Evolutionary conservation across 2,888 invertebrate genomes (phyloP), one percentile per base, ranked within the genome.

Genomic region (Allacma fusca): DNA sequence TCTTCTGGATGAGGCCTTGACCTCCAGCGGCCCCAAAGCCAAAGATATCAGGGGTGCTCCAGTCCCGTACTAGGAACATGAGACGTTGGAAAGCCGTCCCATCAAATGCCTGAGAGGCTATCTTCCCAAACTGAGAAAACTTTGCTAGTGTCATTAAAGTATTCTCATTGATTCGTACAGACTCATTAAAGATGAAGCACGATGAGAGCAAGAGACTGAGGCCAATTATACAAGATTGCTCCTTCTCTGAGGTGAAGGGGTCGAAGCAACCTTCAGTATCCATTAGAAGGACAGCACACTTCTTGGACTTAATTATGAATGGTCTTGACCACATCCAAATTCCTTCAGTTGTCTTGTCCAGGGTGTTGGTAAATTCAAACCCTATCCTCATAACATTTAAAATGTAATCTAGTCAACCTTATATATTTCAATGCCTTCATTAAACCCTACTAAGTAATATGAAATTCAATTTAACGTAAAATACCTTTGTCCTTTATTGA

Each of bases 291-390:
- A 82, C 76, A 4, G 80, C 80, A 80, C 78, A 83, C 85, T 85
- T 79, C 81, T 83, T 44, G 78, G 40, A 9, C 7, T 85, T 86
- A 75, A 86, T 84, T 80, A 86, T 81, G 59, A 86, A 86, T 7
- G 86, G 85, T 75, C 85, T 84, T 12, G 86, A 86, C 87, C 87
- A 87, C 62, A 87, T 79, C 84, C 86, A 85, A 28, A 87, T 86
- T 34, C 86, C 86, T 1, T 82, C 83, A 9, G 85, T 86, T 78
- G 85, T 84, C 7, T 83, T 80, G 59, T 85, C 84, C 19, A 85
- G 84, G 0, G 85, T 86, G n/a, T 85, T 82, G n/a, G 86, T 81
- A 85, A 86, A 86, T 73, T 85, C 85, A 78, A 86, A 86, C n/a
- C n/a, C n/a, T n/a, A n/a, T n/a, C n/a, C n/a, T n/a, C n/a, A n/a